These are phyloP conservation scores for Diplazon laetatorius DNA, from an alignment of 2,888 invertebrate genomes.

Conservation along the genomic window DNA sequence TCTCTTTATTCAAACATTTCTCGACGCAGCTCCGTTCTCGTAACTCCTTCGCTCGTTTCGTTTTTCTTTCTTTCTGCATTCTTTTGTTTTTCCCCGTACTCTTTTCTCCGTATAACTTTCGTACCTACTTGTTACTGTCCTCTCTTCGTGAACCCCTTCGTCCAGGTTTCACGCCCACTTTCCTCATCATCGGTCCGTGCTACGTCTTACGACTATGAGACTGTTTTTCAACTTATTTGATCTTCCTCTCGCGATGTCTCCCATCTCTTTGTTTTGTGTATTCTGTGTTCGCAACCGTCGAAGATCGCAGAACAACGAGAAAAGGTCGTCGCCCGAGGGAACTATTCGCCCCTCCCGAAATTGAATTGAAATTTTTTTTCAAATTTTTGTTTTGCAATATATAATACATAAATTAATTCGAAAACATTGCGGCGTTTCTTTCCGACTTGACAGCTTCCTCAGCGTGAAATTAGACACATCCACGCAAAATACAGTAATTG, in stretches of 20 bases:
- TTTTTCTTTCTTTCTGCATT: conserved; percentile 30
- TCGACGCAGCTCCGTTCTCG: conserved; percentile 38
- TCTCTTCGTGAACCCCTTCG: neutral
- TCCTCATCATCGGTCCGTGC: conserved; percentile 10
- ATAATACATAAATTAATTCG: no score
- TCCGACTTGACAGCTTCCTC: no score
- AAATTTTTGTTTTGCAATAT: no score
- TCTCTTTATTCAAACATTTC: conserved; percentile 60
- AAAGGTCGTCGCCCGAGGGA: neutral
- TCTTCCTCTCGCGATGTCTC: neutral
- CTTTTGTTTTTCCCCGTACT: neutral
- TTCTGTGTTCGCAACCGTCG: neutral
- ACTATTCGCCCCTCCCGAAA: neutral
- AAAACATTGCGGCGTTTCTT: no score
- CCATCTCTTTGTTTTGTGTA: neutral
- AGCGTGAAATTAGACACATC: no score
- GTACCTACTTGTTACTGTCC: conserved; percentile 4
- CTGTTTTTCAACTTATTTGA: neutral
- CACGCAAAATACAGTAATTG: no score
- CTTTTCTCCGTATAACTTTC: conserved; percentile 24
- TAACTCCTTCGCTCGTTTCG: neutral
- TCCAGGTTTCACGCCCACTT: conserved; percentile 14
- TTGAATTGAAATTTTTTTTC: no score
- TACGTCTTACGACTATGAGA: neutral
- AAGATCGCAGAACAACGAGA: neutral